Conservation (phyloP, 1,140 invertebrate species). For the Aphelenchoides avenae region DNA sequence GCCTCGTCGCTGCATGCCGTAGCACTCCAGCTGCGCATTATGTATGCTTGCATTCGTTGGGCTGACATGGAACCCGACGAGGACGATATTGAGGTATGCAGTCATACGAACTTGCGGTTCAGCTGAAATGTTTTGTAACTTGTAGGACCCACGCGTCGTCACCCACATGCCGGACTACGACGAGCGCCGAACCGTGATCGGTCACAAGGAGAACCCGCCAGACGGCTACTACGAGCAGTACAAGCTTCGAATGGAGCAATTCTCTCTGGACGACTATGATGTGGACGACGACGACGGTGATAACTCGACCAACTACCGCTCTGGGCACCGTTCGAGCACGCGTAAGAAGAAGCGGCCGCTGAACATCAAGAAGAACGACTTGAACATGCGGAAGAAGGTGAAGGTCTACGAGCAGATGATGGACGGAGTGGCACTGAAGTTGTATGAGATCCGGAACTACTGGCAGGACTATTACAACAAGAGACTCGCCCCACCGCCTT, state of each 20-base stretch:
- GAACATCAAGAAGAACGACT: background rate
- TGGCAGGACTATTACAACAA: conserved; percentile 26
- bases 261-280: conserved; percentile 34
- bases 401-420: conserved; percentile 35
- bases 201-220: conserved; percentile 42
- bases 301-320: background rate
- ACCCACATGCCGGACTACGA: conserved; percentile 39
- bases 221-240: conserved; percentile 46
- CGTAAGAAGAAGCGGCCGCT: conserved; percentile 5
- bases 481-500: background rate
- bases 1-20: conserved; percentile 36
- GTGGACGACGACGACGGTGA: background rate
- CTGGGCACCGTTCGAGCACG: no score
- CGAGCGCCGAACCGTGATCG: conserved; percentile 31
- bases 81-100: conserved; percentile 26
- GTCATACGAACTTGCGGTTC: background rate
- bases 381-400: background rate
- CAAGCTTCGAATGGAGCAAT: conserved; percentile 29
- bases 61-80: conserved; percentile 36
- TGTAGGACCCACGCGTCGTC: conserved; percentile 41
- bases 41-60: conserved; percentile 44
- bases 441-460: conserved; percentile 43
- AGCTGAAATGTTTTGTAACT: background rate
- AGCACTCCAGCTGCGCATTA: conserved; percentile 33
- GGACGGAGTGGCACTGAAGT: conserved; percentile 45